These are phyloP conservation scores for Plebejus melissa DNA, from an alignment of 2,888 invertebrate species.

Conservation along the genomic window DNA sequence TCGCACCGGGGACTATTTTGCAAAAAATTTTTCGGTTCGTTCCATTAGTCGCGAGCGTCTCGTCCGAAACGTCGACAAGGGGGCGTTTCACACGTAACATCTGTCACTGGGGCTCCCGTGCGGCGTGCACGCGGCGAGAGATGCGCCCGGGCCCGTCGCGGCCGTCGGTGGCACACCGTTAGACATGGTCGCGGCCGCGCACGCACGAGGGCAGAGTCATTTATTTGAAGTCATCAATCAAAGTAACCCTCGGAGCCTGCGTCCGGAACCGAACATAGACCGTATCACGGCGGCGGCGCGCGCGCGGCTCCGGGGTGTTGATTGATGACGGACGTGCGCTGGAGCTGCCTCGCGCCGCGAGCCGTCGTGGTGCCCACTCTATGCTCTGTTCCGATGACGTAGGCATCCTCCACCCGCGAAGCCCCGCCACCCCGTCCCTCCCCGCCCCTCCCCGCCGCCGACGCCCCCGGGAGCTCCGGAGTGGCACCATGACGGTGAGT, in stretches of 20 bases:
- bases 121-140: not conserved
- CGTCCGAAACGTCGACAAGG: not conserved
- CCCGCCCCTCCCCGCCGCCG: slow-evolving; percentile 26
- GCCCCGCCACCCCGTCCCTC: slow-evolving; percentile 16
- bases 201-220: slow-evolving; percentile 70
- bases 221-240: slow-evolving; percentile 80
- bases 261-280: slow-evolving; percentile 75
- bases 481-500: slow-evolving; percentile 73
- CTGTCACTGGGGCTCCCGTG: slow-evolving; percentile 17
- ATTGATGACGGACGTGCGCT: slow-evolving; percentile 76
- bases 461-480: slow-evolving; percentile 45
- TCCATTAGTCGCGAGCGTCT: not conserved
- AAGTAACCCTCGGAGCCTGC: slow-evolving; percentile 60
- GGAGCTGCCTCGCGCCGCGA: slow-evolving; percentile 56
- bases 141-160: slow-evolving; percentile 11
- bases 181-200: slow-evolving; percentile 19
- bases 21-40: not conserved
- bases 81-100: not conserved
- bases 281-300: slow-evolving; percentile 55
- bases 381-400: slow-evolving; percentile 77
- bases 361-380: slow-evolving; percentile 77
- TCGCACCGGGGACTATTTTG: not conserved
- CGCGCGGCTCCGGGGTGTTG: slow-evolving; percentile 48
- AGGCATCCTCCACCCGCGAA: slow-evolving; percentile 44
- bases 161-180: slow-evolving; percentile 8